Conservation (phyloP, 1,140 invertebrate genomes). For the Trichonephila inaurata region DNA sequence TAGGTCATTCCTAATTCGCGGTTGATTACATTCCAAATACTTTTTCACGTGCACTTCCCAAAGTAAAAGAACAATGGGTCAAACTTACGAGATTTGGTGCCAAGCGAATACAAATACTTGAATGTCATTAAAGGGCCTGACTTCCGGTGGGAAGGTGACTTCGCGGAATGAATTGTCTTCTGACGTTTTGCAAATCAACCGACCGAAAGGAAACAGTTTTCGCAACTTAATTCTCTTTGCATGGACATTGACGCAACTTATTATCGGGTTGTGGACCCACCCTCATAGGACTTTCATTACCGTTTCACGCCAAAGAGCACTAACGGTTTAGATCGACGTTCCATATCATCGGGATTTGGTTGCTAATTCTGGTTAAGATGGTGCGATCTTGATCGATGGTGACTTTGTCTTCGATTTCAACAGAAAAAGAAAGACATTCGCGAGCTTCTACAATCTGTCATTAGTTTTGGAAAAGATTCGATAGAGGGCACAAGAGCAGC, state of each 20-base stretch:
- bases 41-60: background rate
- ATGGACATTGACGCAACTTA: slow-evolving; percentile 35
- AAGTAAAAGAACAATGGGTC: slow-evolving; percentile 44
- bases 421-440: background rate
- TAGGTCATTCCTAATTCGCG: slow-evolving; percentile 3
- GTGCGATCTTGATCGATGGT: background rate
- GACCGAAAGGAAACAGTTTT: slow-evolving; percentile 58
- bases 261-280: slow-evolving; percentile 41
- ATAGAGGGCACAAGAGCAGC: background rate
- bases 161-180: slow-evolving; percentile 59
- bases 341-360: background rate
- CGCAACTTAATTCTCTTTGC: slow-evolving; percentile 41
- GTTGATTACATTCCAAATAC: background rate
- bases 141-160: slow-evolving; percentile 68
- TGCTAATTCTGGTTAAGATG: slow-evolving; percentile 10
- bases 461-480: background rate
- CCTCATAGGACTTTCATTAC: background rate
- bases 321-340: background rate
- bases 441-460: background rate
- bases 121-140: slow-evolving; percentile 44
- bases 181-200: slow-evolving; percentile 64
- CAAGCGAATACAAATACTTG: slow-evolving; percentile 51
- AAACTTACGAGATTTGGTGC: slow-evolving; percentile 6
- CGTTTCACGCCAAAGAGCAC: background rate
- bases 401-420: background rate